Percentiles rank a stretch among this genome's conserved stretches.
Conservation (phyloP, 2,888 invertebrate genomes). For the Ichneumon xanthorius region DNA sequence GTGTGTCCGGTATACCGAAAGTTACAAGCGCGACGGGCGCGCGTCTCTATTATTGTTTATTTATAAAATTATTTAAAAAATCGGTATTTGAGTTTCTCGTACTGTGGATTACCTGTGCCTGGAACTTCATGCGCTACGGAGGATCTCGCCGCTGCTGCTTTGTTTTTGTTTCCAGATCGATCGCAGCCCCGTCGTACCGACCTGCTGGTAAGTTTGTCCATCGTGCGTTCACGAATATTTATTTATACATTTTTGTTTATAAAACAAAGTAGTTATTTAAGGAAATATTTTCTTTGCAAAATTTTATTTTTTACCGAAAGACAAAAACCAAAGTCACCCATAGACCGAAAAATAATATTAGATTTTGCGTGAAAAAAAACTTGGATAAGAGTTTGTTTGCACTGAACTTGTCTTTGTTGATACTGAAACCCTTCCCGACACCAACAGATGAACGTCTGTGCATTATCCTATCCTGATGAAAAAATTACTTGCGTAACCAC, state of each 20-base stretch:
- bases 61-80: neutral
- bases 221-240: neutral
- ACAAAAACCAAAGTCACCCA: neutral
- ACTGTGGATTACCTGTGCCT: neutral
- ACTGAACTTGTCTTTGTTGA: neutral
- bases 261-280: neutral
- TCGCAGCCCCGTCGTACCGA: neutral
- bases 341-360: no score
- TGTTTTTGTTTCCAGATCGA: neutral
- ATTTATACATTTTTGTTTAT: neutral
- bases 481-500: neutral
- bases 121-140: neutral
- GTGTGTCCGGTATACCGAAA: neutral
- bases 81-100: neutral
- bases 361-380: conserved; percentile 38
- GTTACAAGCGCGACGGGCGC: neutral
- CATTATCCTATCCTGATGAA: neutral
- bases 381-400: conserved; percentile 43
- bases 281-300: neutral
- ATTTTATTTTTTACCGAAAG: neutral
- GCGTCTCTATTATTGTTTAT: neutral
- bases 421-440: neutral
- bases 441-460: neutral
- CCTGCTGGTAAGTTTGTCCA: neutral
- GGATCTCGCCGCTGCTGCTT: neutral